Evolutionary conservation across 35 echinoderm and acorn worm species (phyloP), one percentile per base, ranked within the genome.

Genomic region (Anneissia japonica): DNA sequence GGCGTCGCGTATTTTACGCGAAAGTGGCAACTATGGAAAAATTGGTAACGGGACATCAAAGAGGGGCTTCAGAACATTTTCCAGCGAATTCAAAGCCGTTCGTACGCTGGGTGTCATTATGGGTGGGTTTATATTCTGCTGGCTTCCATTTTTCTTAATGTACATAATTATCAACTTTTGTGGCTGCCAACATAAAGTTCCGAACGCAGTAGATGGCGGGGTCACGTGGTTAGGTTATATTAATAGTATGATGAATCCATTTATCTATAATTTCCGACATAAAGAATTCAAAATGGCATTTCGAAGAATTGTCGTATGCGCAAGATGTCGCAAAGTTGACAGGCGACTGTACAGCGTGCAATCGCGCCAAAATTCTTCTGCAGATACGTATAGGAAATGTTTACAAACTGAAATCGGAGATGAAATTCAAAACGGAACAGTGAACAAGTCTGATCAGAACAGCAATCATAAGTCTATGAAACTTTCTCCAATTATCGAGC

Each of bases 171-270:
- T 75, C 16, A 85, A 85, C 35, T 36, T 95, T 13, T 99, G 96
- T 43, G 79, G 51, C 12, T 79, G 81, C 17, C 55, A 72, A 14
- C 94, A 92, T 38, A 73, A 86, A 17, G 33, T 86, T 21, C 96
- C 96, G n/a, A 35, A 87, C 14, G 75, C 91, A 39, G 75, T 93
- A 0, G 87, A 94, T 29, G 86, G 89, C 10, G 36, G 87, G 0
- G 55, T 93, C 46, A 99, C 96, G 38, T 99, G 96, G 96, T 46
- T 99, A 46, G 96, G 96, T 7, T 99, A 94, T 73, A 84, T 93
- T 31, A 99, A 99, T 82, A 99, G 96, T 75, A 92, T 89, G 13
- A 78, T 99, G 12, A 99, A 99, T 37, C 96, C 96, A 23, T 84
- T 93, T 34, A 99, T 99, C 73, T 99, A 99, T 73, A 89, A 92